Base-by-base conservation (phyloP, 2,888 invertebrate genomes). In the Sialis fuliginosa region DNA sequence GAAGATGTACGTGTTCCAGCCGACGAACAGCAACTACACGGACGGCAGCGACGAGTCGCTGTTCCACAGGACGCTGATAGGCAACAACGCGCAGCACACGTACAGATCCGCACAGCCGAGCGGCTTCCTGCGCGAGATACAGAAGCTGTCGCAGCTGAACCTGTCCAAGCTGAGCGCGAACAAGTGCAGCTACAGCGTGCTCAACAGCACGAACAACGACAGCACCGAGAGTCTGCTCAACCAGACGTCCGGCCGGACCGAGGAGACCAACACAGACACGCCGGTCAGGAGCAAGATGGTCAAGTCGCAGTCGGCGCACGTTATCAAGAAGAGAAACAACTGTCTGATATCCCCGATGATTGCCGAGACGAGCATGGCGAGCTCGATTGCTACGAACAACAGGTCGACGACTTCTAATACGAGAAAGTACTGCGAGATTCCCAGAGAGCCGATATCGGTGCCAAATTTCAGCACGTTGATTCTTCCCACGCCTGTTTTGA, bases 401-500 rank as follows among this genome's bases (percentile, higher is more conserved):
- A 51, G 53, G 5, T 57, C 58, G 45, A 61, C 61, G 52, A 47
- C 52, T 52, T 33, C 37, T 30, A 30, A 8, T 4, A 7, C 30
- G 7, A 30, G 13, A 39, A n/a, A 32, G 1, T 55, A 46, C 30
- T 51, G 51, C 44, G 6, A 51, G 48, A 67, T 79, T 60, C 66
- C 78, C 1, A 68, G 80, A 45, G 82, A 82, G 55, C 81, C 79
- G 1, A 73, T 79, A 43, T 83, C 82, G 4, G 82, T 82, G 55
- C 82, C 83, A 53, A 82, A 83, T 61, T 81, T 82, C 59, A 71
- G 73, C 5, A 75, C 75, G 48, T 66, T 81, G 54, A 70, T 73
- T 4, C 62, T 77, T 37, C 76, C 77, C 33, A 76, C 78, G 3
- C 78, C 78, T 6, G 75, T 73, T 13, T 63, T 80, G 43, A 78